These are phyloP conservation scores for Cynaeus angustus DNA, from an alignment of 2,888 invertebrate species.

Conservation along the genomic window DNA sequence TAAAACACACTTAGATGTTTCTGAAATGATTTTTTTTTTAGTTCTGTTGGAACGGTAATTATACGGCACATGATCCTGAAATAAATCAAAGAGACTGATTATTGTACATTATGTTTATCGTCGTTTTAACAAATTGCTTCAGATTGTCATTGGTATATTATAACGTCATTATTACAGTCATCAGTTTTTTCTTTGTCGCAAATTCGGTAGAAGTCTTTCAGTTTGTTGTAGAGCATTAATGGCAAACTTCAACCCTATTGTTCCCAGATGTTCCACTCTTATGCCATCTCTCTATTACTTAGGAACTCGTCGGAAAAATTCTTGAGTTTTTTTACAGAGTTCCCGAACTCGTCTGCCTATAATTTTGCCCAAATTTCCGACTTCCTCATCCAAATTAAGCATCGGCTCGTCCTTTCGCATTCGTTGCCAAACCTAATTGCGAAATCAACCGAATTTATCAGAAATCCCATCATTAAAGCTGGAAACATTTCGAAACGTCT, in stretches of 20 bases:
- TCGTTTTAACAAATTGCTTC: too few species aligned
- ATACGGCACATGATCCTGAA: too few species aligned
- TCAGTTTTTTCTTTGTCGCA: slow-evolving; percentile 1
- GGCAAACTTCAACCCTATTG: slow-evolving; percentile 10
- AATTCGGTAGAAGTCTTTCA: neutral
- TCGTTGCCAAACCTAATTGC: slow-evolving; percentile 18
- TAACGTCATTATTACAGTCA: too few species aligned
- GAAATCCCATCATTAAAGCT: slow-evolving; percentile 19
- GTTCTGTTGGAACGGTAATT: too few species aligned
- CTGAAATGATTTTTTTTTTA: too few species aligned
- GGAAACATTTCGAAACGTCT: slow-evolving; percentile 17
- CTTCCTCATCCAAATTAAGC: slow-evolving; percentile 4
- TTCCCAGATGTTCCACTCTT: slow-evolving; percentile 13
- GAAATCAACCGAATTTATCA: slow-evolving; percentile 15
- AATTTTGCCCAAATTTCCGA: slow-evolving; percentile 19
- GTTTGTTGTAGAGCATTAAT: neutral
- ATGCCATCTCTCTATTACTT: slow-evolving; percentile 9
- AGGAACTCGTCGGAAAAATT: slow-evolving; percentile 6
- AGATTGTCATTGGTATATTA: too few species aligned
- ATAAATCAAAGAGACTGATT: too few species aligned
- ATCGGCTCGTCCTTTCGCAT: neutral
- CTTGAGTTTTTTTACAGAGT: neutral
- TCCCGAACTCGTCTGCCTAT: slow-evolving; percentile 1
- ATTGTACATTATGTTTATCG: too few species aligned
- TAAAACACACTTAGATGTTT: too few species aligned